Base-by-base conservation (phyloP, 2,888 invertebrate genomes). In the Junonia oenone region DNA sequence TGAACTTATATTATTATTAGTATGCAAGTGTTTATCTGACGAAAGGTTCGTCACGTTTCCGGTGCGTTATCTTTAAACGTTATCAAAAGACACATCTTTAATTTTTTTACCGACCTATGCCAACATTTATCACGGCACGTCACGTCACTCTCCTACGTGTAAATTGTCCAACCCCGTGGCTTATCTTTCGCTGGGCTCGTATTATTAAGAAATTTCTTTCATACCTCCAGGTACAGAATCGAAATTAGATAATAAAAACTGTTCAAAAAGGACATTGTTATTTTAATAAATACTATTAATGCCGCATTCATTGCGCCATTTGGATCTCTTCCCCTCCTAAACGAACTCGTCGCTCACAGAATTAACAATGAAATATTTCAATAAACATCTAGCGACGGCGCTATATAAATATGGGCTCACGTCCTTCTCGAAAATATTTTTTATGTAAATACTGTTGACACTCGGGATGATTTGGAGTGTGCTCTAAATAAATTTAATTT, bases 301-400 rank as follows among this genome's bases (percentile, higher is more conserved):
- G 74, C 72, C 65, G 76, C 71, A 80, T 83, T 84, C 80, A 81
- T 62, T 65, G 71, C 71, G 65, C 72, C 76, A 77, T 79, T 81
- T 72, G 72, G 68, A 73, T 75, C 73, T 71, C 77, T 68, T 77
- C 78, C 79, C 81, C 78, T 69, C 55, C 67, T 70, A 72, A 78
- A 77, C 72, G 71, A 70, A 72, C 77, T 73, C 73, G 77, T 81
- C 78, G 78, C 78, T 81, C 71, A 67, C 73, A 76, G 82, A 84
- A 84, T 87, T 87, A 85, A 90, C 85, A 86, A 87, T 84, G 83
- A 86, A 84, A 84, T 87, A 88, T 85, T 85, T 89, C 82, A 88
- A 88, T 89, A 86, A 87, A 81, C 80, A 80, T 72, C 67, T 62
- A 73, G 66, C 76, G 79, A 72, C 75, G 78, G 73, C 73, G 77